These are phyloP conservation scores for Halotydeus destructor DNA, from an alignment of 1,140 invertebrate species.

Conservation along the genomic window DNA sequence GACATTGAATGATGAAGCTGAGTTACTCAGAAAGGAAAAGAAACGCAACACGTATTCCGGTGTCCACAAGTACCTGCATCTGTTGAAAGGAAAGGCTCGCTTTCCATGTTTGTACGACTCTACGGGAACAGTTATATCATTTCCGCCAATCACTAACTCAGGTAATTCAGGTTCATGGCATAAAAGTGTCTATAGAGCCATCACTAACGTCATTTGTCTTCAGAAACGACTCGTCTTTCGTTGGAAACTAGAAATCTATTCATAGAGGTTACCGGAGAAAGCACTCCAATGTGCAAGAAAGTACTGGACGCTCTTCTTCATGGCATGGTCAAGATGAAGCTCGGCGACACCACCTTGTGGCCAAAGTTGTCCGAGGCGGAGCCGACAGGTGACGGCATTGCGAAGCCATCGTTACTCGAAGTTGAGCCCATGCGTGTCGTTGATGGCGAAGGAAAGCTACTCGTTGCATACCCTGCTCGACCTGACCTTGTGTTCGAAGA, in stretches of 20 bases:
- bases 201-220: conserved; percentile 6
- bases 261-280: conserved; percentile 52
- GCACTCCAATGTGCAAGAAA: conserved; percentile 39
- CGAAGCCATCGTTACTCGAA: conserved; percentile 23
- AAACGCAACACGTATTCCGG: conserved; percentile 52
- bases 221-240: conserved; percentile 10
- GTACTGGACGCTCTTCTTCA: conserved; percentile 42
- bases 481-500: conserved; percentile 33
- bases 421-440: conserved; percentile 46
- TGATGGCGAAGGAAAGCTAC: conserved; percentile 41
- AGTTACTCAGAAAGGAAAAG: conserved; percentile 41
- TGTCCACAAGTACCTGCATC: conserved; percentile 55
- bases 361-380: conserved; percentile 26
- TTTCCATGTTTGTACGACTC: conserved; percentile 41
- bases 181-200: conserved; percentile 1
- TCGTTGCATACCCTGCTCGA: conserved; percentile 50
- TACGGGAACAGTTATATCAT: conserved; percentile 42
- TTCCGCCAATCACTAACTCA: conserved; percentile 62
- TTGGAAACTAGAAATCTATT: conserved; percentile 40
- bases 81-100: conserved; percentile 45
- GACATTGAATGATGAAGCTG: conserved; percentile 46
- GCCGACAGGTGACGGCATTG: conserved; percentile 9
- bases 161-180: conserved; percentile 41
- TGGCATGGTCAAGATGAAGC: conserved; percentile 32
- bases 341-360: conserved; percentile 15